phyloP scores from a whole-genome alignment of 2,797 vertebrate genomes.

The Artibeus jamaicensis region DNA sequence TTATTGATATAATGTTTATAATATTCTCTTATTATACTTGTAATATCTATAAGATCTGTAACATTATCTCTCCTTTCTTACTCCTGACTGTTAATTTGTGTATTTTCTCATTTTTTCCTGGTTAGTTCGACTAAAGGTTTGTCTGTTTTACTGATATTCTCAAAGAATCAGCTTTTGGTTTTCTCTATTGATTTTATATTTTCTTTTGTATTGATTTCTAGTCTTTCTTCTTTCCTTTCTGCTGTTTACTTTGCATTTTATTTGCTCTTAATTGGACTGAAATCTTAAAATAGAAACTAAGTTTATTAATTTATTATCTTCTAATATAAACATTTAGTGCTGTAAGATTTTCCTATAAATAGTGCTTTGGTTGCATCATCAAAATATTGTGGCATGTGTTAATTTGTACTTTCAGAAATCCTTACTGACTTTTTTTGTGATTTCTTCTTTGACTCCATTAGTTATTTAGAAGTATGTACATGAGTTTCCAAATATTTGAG shows the following conservation, averaged over 20 bases:
- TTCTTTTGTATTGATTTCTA: neutral
- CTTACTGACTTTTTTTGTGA: slow-evolving; percentile 9
- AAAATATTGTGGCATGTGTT: neutral
- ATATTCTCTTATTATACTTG: neutral
- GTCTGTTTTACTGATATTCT: neutral
- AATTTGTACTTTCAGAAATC: neutral
- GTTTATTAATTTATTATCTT: neutral
- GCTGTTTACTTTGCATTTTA: slow-evolving; percentile 3
- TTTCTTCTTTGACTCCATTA: neutral
- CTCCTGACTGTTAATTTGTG: neutral
- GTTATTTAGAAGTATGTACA: neutral
- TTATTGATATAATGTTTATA: neutral
- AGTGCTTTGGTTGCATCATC: neutral
- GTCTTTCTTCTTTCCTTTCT: slow-evolving; percentile 16
- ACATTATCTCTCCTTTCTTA: neutral
- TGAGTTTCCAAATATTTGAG: neutral
- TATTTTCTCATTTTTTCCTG: neutral
- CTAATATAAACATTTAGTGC: neutral
- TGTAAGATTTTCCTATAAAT: neutral
- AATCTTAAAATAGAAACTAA: slow-evolving; percentile 13
- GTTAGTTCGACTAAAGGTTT: neutral
- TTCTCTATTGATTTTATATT: neutral
- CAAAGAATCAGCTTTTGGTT: neutral
- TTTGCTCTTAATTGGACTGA: slow-evolving; percentile 21
- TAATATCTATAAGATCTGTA: neutral